Conservation (phyloP, 2,113 vertebrate species). For the Sylvilagus bachmani region DNA sequence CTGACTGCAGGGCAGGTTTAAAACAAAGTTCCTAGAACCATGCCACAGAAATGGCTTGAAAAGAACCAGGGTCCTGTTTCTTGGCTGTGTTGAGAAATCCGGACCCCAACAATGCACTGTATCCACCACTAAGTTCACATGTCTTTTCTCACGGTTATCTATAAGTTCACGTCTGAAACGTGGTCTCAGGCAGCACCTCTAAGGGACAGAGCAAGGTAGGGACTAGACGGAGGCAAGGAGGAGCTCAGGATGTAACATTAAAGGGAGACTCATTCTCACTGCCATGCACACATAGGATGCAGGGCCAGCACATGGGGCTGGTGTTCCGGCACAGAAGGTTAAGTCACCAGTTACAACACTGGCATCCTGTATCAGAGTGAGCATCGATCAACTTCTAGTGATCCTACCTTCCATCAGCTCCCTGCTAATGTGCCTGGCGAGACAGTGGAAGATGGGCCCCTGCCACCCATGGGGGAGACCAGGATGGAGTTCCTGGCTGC, state of each 20-base stretch:
- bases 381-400: too few species aligned
- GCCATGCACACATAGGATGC: too few species aligned
- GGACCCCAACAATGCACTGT: not conserved
- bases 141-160: not conserved
- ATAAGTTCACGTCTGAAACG: not conserved
- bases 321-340: too few species aligned
- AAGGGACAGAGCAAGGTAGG: not conserved
- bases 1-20: not conserved
- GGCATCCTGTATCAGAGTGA: too few species aligned
- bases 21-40: not conserved
- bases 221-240: not conserved
- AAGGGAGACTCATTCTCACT: not conserved
- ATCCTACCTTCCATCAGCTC: too few species aligned
- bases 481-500: too few species aligned
- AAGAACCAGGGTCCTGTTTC: not conserved
- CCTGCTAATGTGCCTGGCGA: too few species aligned
- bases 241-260: not conserved
- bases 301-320: not conserved
- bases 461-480: too few species aligned
- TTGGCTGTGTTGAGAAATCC: not conserved
- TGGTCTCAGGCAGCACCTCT: not conserved
- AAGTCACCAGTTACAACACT: too few species aligned
- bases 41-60: accelerated
- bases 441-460: too few species aligned
- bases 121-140: not conserved